phyloP scores from a whole-genome alignment of 1,140 invertebrate genomes.

The Drosophila seguyi region DNA sequence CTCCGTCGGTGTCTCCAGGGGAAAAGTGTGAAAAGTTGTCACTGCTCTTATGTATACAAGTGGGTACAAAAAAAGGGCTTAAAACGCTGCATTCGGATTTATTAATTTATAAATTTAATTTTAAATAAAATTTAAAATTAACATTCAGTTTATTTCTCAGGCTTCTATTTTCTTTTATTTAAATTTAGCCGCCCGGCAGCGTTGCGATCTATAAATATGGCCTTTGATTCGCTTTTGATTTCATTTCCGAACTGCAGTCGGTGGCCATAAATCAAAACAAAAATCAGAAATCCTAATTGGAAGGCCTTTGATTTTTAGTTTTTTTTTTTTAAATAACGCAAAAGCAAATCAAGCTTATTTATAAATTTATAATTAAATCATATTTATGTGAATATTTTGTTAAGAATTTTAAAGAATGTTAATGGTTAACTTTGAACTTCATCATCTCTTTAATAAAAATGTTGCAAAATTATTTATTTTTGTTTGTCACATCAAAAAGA shows the following conservation, averaged over 20 bases:
- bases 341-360: background rate
- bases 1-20: constrained; percentile 24
- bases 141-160: background rate
- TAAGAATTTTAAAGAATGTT: background rate
- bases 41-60: constrained; percentile 43
- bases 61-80: constrained; percentile 38
- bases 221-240: constrained; percentile 6
- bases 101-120: background rate
- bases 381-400: background rate
- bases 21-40: constrained; percentile 58
- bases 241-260: constrained; percentile 49
- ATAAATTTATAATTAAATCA: too few species aligned
- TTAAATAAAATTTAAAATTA: background rate
- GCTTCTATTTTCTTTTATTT: background rate
- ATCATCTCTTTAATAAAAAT: too few species aligned
- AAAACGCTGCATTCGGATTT: constrained; percentile 1
- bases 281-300: constrained; percentile 24
- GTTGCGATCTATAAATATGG: constrained; percentile 50
- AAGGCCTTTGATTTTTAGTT: background rate
- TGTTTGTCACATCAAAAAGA: too few species aligned
- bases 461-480: too few species aligned
- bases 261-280: constrained; percentile 60
- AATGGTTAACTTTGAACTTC: too few species aligned
- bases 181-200: constrained; percentile 1
- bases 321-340: background rate